These are phyloP conservation scores for Plectropomus leopardus DNA, from an alignment of 2,113 vertebrate species.

Conservation along the genomic window DNA sequence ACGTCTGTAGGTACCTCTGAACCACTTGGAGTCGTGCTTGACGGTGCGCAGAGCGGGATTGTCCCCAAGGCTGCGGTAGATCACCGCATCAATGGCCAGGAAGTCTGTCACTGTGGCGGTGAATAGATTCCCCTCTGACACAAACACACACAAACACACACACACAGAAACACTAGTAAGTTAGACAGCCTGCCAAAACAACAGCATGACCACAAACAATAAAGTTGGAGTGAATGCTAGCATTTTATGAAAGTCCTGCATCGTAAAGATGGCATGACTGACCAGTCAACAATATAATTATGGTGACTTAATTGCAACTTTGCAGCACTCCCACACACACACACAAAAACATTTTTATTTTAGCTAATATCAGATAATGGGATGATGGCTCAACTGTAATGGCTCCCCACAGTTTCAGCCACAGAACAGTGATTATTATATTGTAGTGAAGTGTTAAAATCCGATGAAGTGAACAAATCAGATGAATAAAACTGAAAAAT, in stretches of 20 bases:
- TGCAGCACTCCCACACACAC: not conserved
- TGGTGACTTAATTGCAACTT: constrained; percentile 42
- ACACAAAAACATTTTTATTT: constrained; percentile 3
- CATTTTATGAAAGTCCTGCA: constrained; percentile 4
- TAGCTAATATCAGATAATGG: constrained; percentile 44
- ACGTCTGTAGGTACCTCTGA: constrained; percentile 88
- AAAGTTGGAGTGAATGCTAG: not conserved
- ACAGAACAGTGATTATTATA: constrained; percentile 28
- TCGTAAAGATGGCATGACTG: constrained; percentile 33
- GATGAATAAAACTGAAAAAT: constrained; percentile 16
- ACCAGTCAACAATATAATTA: constrained; percentile 56
- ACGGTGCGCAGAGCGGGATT: constrained; percentile 93
- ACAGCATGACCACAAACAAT: constrained; percentile 42
- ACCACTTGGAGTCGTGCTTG: constrained; percentile 99
- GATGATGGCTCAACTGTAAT: constrained; percentile 32
- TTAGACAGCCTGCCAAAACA: constrained; percentile 24
- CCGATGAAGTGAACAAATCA: constrained; percentile 30
- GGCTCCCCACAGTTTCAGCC: constrained; percentile 40
- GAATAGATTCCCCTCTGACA: constrained; percentile 94
- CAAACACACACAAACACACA: constrained; percentile 19
- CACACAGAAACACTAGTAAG: constrained; percentile 41
- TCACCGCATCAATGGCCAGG: constrained; percentile 96
- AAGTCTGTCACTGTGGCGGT: constrained; percentile 97
- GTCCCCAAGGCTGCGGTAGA: constrained; percentile 96
- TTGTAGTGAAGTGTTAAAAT: constrained; percentile 47